Evolutionary conservation across 1,140 invertebrate genomes (phyloP).

Genomic region (Halotydeus destructor): DNA sequence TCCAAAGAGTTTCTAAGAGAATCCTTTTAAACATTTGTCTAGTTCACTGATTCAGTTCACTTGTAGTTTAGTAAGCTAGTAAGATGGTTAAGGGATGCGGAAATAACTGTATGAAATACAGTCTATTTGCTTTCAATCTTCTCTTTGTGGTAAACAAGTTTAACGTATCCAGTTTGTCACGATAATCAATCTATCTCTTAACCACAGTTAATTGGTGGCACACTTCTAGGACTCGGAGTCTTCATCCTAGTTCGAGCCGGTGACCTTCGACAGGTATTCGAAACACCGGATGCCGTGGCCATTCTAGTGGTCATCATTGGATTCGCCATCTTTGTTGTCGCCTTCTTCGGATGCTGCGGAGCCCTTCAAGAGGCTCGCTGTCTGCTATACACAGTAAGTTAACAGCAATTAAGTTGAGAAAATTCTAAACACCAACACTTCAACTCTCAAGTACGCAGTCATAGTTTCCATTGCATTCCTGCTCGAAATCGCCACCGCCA

Average conservation of each 20-base stretch:
- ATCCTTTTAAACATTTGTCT: no score
- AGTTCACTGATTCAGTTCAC: no score
- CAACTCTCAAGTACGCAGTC: neutral
- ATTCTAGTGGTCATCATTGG: conserved; percentile 48
- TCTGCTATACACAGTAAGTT: conserved; percentile 41
- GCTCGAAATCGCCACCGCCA: neutral
- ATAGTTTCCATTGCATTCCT: neutral
- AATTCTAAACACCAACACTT: no score
- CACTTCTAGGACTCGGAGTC: neutral
- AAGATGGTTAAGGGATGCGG: conserved; percentile 22
- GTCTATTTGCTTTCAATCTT: conserved; percentile 60
- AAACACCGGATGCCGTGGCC: conserved; percentile 9
- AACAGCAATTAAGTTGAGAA: conserved; percentile 3
- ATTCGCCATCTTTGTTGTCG: conserved; percentile 53
- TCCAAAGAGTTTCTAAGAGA: no score
- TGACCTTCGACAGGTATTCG: neutral
- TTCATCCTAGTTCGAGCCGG: neutral
- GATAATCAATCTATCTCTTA: no score
- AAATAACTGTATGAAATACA: conserved; percentile 47
- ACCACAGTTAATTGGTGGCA: neutral
- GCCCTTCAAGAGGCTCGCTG: conserved; percentile 57
- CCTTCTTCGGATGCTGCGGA: conserved; percentile 65
- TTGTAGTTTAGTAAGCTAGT: no score
- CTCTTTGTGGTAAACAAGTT: conserved; percentile 49
- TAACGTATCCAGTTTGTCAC: no score